A percentile compares a stretch with the other conserved stretches of the same genome.
Conservation (phyloP, 2,888 invertebrate species). For the Beris chalybata region DNA sequence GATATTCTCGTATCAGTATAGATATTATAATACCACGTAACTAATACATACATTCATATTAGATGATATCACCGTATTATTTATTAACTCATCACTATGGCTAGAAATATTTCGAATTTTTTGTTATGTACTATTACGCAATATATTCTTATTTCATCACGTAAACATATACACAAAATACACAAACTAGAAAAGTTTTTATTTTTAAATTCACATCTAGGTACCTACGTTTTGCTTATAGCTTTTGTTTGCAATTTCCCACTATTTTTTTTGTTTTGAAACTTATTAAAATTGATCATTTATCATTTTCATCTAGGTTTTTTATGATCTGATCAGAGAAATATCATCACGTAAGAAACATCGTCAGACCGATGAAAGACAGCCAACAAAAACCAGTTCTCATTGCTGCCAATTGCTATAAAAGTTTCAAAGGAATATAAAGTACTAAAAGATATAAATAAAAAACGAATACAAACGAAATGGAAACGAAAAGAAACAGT, state of each 20-base stretch:
- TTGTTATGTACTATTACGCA: background rate
- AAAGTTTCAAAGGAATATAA: conserved; percentile 35
- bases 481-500: conserved; percentile 10
- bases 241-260: conserved; percentile 35
- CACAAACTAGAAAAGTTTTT: conserved; percentile 4
- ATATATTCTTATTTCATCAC: conserved; percentile 18
- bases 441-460: conserved; percentile 7
- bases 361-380: conserved; percentile 55
- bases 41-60: too few species aligned
- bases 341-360: conserved; percentile 57
- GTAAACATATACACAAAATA: conserved; percentile 10
- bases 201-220: too few species aligned
- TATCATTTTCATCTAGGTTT: conserved; percentile 48
- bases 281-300: conserved; percentile 24
- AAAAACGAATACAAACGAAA: conserved; percentile 12
- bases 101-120: conserved; percentile 23
- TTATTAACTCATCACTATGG: too few species aligned
- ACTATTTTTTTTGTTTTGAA: background rate
- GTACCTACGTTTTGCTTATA: conserved; percentile 14
- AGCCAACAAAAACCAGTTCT: conserved; percentile 55
- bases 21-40: too few species aligned
- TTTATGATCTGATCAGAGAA: conserved; percentile 58
- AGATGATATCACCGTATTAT: too few species aligned
- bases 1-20: too few species aligned
- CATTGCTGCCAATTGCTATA: conserved; percentile 58